Base-by-base conservation (phyloP, 1,140 invertebrate species). In the Hestina assimilis region DNA sequence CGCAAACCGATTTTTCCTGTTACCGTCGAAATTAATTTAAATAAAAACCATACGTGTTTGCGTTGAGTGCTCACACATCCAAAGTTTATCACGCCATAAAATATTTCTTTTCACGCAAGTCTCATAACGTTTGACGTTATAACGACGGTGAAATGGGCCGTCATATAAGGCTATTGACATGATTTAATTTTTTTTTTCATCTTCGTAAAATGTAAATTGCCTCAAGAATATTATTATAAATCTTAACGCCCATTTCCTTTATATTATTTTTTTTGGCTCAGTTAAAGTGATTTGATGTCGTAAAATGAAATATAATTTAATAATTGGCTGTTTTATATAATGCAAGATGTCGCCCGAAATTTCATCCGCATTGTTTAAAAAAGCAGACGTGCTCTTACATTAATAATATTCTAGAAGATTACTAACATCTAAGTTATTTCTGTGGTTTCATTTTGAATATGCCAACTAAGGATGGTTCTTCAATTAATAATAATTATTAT, bases 11-110 rank as follows among this genome's bases (percentile, higher is more conserved):
- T 53, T 53, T 53, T 33, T 26, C 19, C 50, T 53, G 38, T 42
- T 53, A 43, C 38, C 50, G 24, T 41, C 17, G 50, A 53, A 53
- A 53, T 53, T 53, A 53, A 53, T 53, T 53, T 53, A 43, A 53
- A 53, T 42, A 51, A 53, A 53, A 53, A 53, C 28, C 38, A 15
- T 31, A 21, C 50, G 50, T 42, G 50, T 33, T 21, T 11, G 38
- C 28, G n/a, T 17, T 42, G 48, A 48, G 47, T 50, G 47, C 35
- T 50, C 47, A 26, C 26, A 38, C 46, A 29, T 21, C 21, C 28
- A 3, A 14, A 17, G 50, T 42, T 42, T 53, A 53, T 53, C 40
- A 42, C 50, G 11, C 40, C 40, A 17, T 43, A 38, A 50, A 38
- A 50, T 50, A 21, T 33, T 24, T 20, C 33, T 38, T 38, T 19